Base-by-base conservation (phyloP, 1,140 invertebrate genomes). In the Nasonia giraulti region DNA sequence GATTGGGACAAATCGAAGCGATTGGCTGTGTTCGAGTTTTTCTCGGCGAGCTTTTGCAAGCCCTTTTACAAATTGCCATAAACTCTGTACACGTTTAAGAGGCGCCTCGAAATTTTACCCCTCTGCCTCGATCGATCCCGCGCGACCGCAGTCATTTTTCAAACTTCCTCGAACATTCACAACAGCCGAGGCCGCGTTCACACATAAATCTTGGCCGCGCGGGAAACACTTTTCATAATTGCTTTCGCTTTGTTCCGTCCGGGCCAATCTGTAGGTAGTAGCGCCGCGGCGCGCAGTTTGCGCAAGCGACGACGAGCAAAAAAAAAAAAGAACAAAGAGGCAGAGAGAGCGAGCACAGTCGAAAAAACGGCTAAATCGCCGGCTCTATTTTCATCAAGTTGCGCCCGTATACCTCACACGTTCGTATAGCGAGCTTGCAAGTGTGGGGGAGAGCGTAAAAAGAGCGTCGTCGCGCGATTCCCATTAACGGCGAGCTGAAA, bases 381-480 rank as follows among this genome's bases (percentile, higher is more conserved):
- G 12, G 17, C 44, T 50, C n/a, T 50, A 50, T 50, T 77, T 77
- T 77, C 44, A 40, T 50, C 75, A 77, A 77, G 33, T n/a, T 50
- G n/a, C 75, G n/a, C 75, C 10, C 75, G 40, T 44, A 44, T 44
- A 11, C 40, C 75, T 11, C 10, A 8, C 20, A 27, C 23, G n/a
- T 11, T 20, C 14, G 37, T 76, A 37, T 37, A 23, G 20, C n/a
- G n/a, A n/a, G n/a, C n/a, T n/a, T n/a, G n/a, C n/a, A n/a, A n/a
- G n/a, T n/a, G n/a, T n/a, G n/a, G n/a, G n/a, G n/a, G n/a, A n/a
- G n/a, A n/a, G n/a, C n/a, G 80, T 86, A 88, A 83, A 85, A 85
- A 66, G 68, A 20, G 69, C 75, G 79, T 84, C 55, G 40, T 44
- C 40, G 85, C 82, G 80, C 87, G 7, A 47, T 80, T 71, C 37